These are phyloP conservation scores for Rambutsinella grinnellia DNA, from an alignment of 2,888 invertebrate species.

Conservation along the genomic window DNA sequence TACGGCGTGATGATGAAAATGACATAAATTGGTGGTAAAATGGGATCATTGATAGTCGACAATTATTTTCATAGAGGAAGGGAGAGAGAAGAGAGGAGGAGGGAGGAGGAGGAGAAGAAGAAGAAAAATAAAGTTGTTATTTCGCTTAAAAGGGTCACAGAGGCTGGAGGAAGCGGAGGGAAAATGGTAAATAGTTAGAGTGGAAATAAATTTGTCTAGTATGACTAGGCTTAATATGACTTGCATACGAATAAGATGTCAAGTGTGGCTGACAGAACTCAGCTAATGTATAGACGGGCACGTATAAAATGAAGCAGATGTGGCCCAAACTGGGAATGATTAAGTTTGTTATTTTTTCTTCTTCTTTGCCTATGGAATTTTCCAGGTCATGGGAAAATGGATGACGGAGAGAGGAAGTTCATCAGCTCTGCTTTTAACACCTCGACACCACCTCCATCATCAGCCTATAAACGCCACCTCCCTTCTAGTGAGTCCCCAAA, in stretches of 20 bases:
- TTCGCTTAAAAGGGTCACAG: not conserved
- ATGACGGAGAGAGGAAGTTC: conserved; percentile 46
- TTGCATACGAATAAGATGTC: not conserved
- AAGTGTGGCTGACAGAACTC: too few relatives aligned
- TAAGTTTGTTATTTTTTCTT: not conserved
- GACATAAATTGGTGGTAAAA: not conserved
- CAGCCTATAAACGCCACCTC: not conserved
- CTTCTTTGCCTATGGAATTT: not conserved
- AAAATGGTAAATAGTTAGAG: not conserved
- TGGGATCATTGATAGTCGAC: not conserved
- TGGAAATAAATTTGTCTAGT: not conserved
- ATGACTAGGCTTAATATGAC: too few relatives aligned
- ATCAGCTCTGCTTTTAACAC: conserved; percentile 36
- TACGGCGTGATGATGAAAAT: conserved; percentile 8
- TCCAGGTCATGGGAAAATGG: conserved; percentile 61
- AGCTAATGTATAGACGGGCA: not conserved
- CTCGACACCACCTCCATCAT: conserved; percentile 4
- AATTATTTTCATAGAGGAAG: not conserved
- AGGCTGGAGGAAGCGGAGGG: not conserved
- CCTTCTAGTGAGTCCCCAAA: not conserved
- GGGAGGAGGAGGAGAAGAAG: not conserved
- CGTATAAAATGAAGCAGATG: not conserved
- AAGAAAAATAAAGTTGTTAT: not conserved
- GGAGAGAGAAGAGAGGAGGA: not conserved
- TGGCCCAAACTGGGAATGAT: not conserved